Evolutionary conservation across 2,888 invertebrate genomes (phyloP).

Genomic region (Malthinus seriepunctatus): DNA sequence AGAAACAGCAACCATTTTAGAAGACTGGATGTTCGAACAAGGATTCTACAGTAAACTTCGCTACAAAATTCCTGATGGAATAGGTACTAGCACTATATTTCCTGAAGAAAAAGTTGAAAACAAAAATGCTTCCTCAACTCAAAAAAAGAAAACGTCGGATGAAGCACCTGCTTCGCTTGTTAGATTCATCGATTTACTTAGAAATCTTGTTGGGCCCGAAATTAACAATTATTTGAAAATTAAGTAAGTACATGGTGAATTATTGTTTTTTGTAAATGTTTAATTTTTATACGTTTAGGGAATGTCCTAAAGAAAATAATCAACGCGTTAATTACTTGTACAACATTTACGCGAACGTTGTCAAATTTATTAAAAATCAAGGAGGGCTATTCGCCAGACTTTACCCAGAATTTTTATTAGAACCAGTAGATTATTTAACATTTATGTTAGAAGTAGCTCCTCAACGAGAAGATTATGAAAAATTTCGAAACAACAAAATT

Average conservation of each 20-base stretch:
- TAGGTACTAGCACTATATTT: conserved; percentile 28
- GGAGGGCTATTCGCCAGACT: conserved; percentile 53
- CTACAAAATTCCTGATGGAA: conserved; percentile 44
- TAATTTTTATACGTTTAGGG: background rate
- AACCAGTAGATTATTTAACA: conserved; percentile 50
- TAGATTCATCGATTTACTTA: conserved; percentile 45
- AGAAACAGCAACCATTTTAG: conserved; percentile 41
- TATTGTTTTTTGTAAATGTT: background rate
- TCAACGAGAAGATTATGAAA: conserved; percentile 22
- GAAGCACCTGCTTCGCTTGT: conserved; percentile 19
- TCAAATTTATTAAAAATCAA: conserved; percentile 47
- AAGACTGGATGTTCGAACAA: conserved; percentile 53
- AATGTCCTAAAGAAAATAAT: conserved; percentile 8
- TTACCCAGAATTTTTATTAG: conserved; percentile 50
- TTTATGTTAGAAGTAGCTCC: conserved; percentile 28
- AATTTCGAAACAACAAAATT: background rate
- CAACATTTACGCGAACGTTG: conserved; percentile 45
- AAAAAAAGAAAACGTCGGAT: conserved; percentile 18
- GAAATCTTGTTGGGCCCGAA: conserved; percentile 41
- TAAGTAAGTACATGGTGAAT: conserved; percentile 1
- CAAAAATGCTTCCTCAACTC: conserved; percentile 7
- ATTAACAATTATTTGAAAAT: conserved; percentile 31
- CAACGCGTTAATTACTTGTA: conserved; percentile 42
- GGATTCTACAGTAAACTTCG: conserved; percentile 40
- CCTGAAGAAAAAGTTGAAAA: conserved; percentile 13